Conservation (phyloP, 2,797 vertebrate genomes). For the Lophius americanus region DNA sequence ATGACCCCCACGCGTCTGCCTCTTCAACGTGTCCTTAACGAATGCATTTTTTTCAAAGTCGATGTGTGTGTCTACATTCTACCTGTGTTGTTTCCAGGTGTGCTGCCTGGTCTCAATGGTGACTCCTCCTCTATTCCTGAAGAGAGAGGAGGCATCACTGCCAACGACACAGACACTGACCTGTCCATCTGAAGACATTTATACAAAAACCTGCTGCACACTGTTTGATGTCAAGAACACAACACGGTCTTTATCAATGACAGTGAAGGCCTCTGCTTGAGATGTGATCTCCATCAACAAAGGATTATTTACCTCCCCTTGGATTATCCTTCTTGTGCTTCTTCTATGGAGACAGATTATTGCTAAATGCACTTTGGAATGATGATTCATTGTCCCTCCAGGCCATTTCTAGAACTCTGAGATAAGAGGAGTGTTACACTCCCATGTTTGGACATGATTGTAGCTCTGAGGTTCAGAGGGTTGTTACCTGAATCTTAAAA, state of each 20-base stretch:
- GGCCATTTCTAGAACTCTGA: not conserved
- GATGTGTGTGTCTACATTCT: not conserved
- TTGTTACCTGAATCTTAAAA: not conserved
- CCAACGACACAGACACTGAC: conserved; percentile 85
- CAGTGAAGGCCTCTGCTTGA: not conserved
- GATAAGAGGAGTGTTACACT: not conserved
- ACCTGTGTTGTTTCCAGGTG: conserved; percentile 66
- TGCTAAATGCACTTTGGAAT: conserved; percentile 29
- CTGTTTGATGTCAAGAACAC: not conserved
- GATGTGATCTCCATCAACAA: not conserved
- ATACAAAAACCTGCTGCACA: not conserved
- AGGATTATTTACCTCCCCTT: not conserved
- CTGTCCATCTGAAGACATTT: conserved; percentile 84
- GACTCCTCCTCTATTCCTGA: conserved; percentile 88
- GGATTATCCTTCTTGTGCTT: conserved; percentile 22
- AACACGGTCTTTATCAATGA: not conserved
- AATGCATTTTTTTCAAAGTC: not conserved
- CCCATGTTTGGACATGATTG: not conserved
- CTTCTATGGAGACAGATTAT: not conserved
- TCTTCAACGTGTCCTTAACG: not conserved
- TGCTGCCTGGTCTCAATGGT: conserved; percentile 81
- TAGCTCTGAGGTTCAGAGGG: not conserved
- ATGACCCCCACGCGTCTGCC: too few relatives aligned
- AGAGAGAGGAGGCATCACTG: conserved; percentile 79
- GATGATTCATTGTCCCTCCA: not conserved